Conservation (phyloP, 1,140 invertebrate species). For the Drosophila prosaltans region DNA sequence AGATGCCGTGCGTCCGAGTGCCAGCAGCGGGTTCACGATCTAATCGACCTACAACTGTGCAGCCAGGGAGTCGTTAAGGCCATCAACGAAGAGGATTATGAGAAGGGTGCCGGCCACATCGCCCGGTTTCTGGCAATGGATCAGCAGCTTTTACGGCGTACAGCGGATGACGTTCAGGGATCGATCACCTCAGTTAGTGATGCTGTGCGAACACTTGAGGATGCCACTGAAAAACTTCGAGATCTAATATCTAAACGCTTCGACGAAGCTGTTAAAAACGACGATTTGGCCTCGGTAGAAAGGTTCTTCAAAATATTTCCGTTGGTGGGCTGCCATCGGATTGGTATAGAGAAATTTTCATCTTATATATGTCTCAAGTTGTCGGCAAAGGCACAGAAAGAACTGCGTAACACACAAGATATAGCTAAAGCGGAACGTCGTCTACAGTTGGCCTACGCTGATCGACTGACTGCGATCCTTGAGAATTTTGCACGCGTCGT, state of each 20-base stretch:
- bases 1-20: constrained; percentile 97
- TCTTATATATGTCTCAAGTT: constrained; percentile 94
- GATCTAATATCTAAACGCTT: constrained; percentile 92
- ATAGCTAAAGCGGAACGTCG: constrained; percentile 88
- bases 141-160: constrained; percentile 92
- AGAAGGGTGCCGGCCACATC: constrained; percentile 97
- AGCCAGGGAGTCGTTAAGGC: constrained; percentile 97
- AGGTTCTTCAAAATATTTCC: constrained; percentile 99
- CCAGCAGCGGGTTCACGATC: constrained; percentile 96
- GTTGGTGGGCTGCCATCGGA: constrained; percentile 94
- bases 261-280: constrained; percentile 94
- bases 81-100: constrained; percentile 93
- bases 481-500: constrained; percentile 94
- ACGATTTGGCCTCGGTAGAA: constrained; percentile 96
- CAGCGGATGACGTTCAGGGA: constrained; percentile 89
- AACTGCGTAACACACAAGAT: constrained; percentile 87
- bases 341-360: constrained; percentile 96
- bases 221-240: constrained; percentile 88
- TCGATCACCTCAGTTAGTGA: constrained; percentile 79
- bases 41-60: constrained; percentile 97
- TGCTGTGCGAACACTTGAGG: constrained; percentile 91
- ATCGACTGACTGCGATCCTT: constrained; percentile 92
- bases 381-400: constrained; percentile 89
- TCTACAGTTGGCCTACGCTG: constrained; percentile 90
- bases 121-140: constrained; percentile 98